Conservation (phyloP, 2,888 invertebrate genomes). For the Acheta domesticus region DNA sequence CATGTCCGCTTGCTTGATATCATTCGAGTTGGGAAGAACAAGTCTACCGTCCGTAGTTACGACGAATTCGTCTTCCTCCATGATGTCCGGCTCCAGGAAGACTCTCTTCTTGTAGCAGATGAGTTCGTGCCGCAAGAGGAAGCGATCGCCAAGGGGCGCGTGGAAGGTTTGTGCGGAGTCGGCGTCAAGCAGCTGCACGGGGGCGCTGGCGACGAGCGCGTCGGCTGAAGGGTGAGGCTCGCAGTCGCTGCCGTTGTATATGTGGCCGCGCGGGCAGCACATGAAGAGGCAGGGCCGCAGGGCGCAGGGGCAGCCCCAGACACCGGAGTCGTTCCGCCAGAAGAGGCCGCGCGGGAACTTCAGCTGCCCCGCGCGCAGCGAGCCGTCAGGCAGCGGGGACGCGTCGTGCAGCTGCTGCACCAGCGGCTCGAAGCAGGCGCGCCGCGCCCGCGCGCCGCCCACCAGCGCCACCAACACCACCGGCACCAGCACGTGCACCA, state of each 20-base stretch:
- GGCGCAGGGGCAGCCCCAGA: neutral
- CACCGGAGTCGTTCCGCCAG: neutral
- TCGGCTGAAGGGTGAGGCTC: neutral
- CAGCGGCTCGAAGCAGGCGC: no score
- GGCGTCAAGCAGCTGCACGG: neutral
- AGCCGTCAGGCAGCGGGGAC: neutral
- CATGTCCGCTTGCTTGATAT: neutral
- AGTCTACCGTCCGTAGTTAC: conserved; percentile 21
- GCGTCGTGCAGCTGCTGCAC: neutral
- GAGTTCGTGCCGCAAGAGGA: neutral
- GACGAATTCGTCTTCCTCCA: neutral
- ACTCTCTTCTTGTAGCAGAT: conserved; percentile 4
- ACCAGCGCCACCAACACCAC: no score
- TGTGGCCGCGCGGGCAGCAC: neutral
- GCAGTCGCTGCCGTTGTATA: neutral
- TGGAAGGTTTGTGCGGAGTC: neutral
- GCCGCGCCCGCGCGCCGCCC: no score
- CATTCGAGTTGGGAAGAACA: neutral
- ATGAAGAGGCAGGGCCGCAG: neutral
- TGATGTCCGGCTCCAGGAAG: conserved; percentile 19
- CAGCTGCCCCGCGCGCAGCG: neutral
- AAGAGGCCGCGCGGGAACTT: neutral
- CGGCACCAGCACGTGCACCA: no score
- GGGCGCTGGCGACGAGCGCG: neutral
- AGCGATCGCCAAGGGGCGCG: neutral